Conservation (phyloP, 2,797 vertebrate species). For the Xenentodon cancila region DNA sequence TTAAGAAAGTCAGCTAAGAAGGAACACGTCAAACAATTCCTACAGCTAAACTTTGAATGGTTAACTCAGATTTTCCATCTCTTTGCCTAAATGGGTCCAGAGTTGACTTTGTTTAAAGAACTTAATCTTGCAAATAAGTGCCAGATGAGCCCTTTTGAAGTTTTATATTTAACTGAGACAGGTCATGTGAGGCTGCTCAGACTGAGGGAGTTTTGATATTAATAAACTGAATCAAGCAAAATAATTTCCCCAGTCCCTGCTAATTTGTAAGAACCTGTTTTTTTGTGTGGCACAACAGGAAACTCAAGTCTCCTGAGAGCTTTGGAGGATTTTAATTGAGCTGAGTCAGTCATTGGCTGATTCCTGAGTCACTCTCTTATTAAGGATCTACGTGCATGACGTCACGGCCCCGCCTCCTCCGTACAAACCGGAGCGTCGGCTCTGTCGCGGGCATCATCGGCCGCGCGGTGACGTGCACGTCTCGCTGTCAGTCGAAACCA, state of each 20-base stretch:
- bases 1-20: too few species aligned
- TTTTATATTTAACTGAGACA: not conserved
- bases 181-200: not conserved
- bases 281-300: too few species aligned
- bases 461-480: slow-evolving; percentile 58
- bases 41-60: too few species aligned
- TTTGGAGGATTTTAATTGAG: not conserved
- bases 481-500: slow-evolving; percentile 45
- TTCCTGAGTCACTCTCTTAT: slow-evolving; percentile 45
- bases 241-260: too few species aligned
- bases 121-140: too few species aligned
- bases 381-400: slow-evolving; percentile 40
- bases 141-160: not conserved
- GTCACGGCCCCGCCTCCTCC: slow-evolving; percentile 27
- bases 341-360: slow-evolving; percentile 37
- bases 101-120: not conserved
- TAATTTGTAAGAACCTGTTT: too few species aligned
- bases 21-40: too few species aligned
- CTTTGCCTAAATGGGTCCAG: not conserved
- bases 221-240: too few species aligned
- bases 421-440: slow-evolving; percentile 36
- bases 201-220: too few species aligned
- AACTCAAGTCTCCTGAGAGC: not conserved
- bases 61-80: not conserved
- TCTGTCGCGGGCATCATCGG: slow-evolving; percentile 14